Evolutionary conservation across 2,113 vertebrate species (phyloP), one percentile per base, ranked within the genome.

Genomic region (Anolis carolinensis): DNA sequence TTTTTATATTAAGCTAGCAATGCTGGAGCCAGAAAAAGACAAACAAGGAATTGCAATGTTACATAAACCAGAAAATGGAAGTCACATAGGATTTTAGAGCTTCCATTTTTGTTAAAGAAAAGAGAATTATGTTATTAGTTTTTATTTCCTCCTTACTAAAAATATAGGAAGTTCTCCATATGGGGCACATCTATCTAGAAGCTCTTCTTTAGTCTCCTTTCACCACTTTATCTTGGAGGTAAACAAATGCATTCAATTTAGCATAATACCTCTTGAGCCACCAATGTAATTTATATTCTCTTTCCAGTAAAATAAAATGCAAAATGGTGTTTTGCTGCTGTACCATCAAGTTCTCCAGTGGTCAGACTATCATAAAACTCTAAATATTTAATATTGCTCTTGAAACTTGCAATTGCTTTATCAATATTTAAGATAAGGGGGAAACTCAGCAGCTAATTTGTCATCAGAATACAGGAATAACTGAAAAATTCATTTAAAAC

Each of bases 261-360:
- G 25, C 14, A 70, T 16, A 39, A 70, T 21, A 55, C 39, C 39
- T 70, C 44, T 7, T 85, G 75, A 55, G 39, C 59, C 30, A 10
- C 10, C 1, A 59, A 62, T 20, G 34, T 23, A 76, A 48, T 77
- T 62, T 81, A 16, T 70, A 50, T 30, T 27, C 23, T 71, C 14
- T 68, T 63, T 48, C 13, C 32, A 84, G 13, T 70, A 70, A 85
- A 55, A 77, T 67, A 70, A 84, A 39, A 48, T 59, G 75, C 30
- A 86, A 82, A 80, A 73, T 36, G 32, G 81, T 34, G 13, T 82
- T 89, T 86, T 59, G 63, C 21, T 87, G 74, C 30, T 39, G 59
- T 2, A 0, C 44, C 39, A 63, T 75, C 32, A 27, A 72, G 50
- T 32, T 82, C 21, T 71, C 32, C 85, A 70, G 48, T 44, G 85